Evolutionary conservation across 2,113 vertebrate species (phyloP).

Genomic region (Gavialis gangeticus): DNA sequence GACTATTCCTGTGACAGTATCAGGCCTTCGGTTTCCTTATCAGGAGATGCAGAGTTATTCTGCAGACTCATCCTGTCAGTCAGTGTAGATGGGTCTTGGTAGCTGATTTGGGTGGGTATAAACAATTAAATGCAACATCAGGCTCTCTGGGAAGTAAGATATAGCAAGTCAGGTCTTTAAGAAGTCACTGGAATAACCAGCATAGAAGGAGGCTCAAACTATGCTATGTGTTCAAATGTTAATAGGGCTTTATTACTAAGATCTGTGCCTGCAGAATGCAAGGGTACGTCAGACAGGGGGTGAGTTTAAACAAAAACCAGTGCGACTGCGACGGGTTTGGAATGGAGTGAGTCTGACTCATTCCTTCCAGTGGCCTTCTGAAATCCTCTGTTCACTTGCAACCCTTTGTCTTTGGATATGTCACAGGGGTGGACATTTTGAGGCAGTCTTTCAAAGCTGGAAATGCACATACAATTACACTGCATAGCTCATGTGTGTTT

Average conservation of each 20-base stretch:
- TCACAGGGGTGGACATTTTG: not conserved
- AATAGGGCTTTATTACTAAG: not conserved
- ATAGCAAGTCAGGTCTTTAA: not conserved
- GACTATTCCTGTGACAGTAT: accelerated
- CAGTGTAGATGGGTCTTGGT: not conserved
- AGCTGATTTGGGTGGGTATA: not conserved
- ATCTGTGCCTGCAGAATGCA: not conserved
- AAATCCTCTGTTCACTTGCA: not conserved
- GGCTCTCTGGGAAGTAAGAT: not conserved
- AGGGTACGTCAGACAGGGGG: not conserved
- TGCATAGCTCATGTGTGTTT: not conserved
- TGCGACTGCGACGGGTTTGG: accelerated
- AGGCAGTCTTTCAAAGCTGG: accelerated
- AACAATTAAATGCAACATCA: not conserved
- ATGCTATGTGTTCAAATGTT: not conserved
- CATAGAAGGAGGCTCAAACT: not conserved
- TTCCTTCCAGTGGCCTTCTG: not conserved
- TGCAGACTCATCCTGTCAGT: not conserved
- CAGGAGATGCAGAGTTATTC: not conserved
- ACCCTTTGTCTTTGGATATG: not conserved
- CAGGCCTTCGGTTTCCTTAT: not conserved
- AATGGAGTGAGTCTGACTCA: not conserved
- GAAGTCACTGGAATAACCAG: not conserved
- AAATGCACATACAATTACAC: not conserved
- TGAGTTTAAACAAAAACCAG: not conserved